Evolutionary conservation across 2,113 vertebrate species (phyloP), one percentile per base, ranked within the genome.

Genomic region (Sigmodon hispidus): DNA sequence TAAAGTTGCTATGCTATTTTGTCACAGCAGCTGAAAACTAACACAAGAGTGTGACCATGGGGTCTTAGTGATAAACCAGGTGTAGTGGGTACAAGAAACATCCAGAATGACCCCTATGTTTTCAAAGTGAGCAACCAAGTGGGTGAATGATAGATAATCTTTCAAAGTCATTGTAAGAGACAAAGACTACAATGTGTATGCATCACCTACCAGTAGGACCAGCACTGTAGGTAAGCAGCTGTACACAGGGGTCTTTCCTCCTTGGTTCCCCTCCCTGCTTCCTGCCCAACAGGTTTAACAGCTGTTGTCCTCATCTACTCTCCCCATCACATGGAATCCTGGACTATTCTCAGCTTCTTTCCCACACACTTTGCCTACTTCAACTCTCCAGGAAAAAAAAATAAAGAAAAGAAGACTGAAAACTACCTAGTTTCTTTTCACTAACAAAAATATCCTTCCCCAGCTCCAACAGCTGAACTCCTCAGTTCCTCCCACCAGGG

Each of bases 381-480:
- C 89, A 95, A 79, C 21, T 31, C 12, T 81, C 48, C 55, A 31
- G 24, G 16, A 7, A 3, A 36, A 22, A n/a, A n/a, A n/a, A n/a
- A n/a, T n/a, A n/a, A n/a, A n/a, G n/a, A n/a, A n/a, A 5, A 43
- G 6, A 69, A 13, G 3, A 29, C 43, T 63, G 16, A 91, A 96
- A 90, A 77, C 29, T 36, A 96, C 6, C 81, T 88, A 90, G 45
- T 73, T 34, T 83, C 12, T 45, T 89, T 94, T 94, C 65, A 40
- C 36, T 94, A 83, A 95, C 76, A 96, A 97, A 96, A 96, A 73
- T 73, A 96, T 67, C 90, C 69, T 91, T 89, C 31, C 70, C 83
- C 59, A 59, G 19, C n/a, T 96, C 59, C 87, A 72, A 81, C 65
- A 93, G 55, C 45, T 84, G n/a, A n/a, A 87, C 70, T 94, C 92